Evolutionary conservation across 1,140 invertebrate genomes (phyloP).

Genomic region (Brachionus rotundiformis): DNA sequence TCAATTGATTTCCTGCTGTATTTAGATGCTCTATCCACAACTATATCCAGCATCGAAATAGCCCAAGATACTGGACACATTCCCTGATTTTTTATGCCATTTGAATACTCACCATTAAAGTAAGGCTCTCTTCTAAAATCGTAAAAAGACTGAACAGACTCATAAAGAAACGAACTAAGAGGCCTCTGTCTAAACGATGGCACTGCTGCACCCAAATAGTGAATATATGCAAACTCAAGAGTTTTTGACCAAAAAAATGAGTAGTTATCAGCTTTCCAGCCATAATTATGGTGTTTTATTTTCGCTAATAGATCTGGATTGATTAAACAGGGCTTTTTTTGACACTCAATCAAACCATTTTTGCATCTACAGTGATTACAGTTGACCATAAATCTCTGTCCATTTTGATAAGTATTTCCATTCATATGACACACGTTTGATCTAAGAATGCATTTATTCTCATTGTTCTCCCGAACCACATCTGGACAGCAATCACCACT

Average conservation of each 20-base stretch:
- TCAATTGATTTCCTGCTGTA: constrained; percentile 76
- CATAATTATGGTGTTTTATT: constrained; percentile 63
- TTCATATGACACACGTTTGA: background rate
- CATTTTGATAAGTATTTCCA: background rate
- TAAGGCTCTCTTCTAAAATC: constrained; percentile 54
- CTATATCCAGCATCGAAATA: constrained; percentile 73
- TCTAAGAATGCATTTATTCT: background rate
- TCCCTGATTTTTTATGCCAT: constrained; percentile 78
- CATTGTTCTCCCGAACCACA: constrained; percentile 65
- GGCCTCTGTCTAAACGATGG: constrained; percentile 53
- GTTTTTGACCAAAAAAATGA: constrained; percentile 79
- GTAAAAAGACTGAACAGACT: constrained; percentile 63
- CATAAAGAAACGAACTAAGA: constrained; percentile 63
- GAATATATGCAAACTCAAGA: constrained; percentile 75
- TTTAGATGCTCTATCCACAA: constrained; percentile 70
- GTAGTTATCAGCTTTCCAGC: constrained; percentile 80
- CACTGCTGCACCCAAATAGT: constrained; percentile 72
- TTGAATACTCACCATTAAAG: constrained; percentile 73
- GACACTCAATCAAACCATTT: constrained; percentile 74
- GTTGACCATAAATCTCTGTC: constrained; percentile 61
- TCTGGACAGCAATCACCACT: constrained; percentile 81
- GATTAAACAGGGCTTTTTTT: constrained; percentile 74
- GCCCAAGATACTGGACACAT: constrained; percentile 90
- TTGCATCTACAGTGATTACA: constrained; percentile 72
- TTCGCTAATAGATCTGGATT: constrained; percentile 70